Conservation (phyloP, 2,797 vertebrate genomes). For the Falco concolor region DNA sequence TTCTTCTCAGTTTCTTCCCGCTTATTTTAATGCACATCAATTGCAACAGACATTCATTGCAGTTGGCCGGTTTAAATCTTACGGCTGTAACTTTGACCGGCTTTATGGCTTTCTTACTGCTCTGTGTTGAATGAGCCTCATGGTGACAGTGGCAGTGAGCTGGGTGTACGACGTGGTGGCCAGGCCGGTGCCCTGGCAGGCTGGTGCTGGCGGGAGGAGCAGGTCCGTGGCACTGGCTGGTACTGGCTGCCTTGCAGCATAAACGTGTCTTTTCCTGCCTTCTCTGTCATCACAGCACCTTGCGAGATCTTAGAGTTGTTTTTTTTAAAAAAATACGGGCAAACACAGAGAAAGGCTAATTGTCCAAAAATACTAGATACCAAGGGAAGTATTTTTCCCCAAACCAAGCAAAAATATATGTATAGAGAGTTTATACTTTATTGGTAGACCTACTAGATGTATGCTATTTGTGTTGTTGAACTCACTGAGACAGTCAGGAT, state of each 20-base stretch:
- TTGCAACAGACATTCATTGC: neutral
- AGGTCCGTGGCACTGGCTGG: neutral
- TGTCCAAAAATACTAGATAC: neutral
- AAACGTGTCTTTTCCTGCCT: neutral
- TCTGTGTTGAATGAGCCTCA: fast-evolving
- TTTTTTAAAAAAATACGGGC: neutral
- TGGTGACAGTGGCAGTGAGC: neutral
- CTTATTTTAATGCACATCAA: neutral
- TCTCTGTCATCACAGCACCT: neutral
- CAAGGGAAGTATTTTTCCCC: neutral
- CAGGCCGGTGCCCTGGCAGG: neutral
- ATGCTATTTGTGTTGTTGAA: neutral
- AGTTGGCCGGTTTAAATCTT: neutral
- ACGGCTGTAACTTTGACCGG: neutral
- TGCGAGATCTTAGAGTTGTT: neutral
- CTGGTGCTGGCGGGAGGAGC: fast-evolving
- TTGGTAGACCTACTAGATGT: neutral
- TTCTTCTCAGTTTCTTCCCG: neutral
- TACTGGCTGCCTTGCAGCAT: fast-evolving
- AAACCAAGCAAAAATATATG: neutral
- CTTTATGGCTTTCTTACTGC: neutral
- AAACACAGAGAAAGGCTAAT: neutral
- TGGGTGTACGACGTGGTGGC: fast-evolving
- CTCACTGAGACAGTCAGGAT: neutral
- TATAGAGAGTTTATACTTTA: neutral